Base-by-base conservation (phyloP, 2,888 invertebrate genomes). In the Scrobipalpa atriplicella region DNA sequence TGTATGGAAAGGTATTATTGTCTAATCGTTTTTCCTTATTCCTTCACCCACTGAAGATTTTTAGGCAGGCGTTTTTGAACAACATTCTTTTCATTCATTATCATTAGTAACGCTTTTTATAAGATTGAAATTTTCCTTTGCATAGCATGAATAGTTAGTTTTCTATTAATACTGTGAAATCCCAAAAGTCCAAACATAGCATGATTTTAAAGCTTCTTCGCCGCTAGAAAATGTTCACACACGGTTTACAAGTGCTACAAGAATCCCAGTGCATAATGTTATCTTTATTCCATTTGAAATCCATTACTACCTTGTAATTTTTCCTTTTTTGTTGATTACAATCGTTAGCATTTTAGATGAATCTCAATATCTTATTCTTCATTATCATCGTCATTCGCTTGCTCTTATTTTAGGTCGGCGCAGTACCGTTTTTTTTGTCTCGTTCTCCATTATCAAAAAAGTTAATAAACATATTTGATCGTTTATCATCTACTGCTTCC, bases 201-300 rank as follows among this genome's bases (percentile, higher is more conserved):
- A 58, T 38, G 16, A 19, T 38, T 16, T 16, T 13, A 16, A 38
- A 58, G 58, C 58, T 16, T 58, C n/a, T 54, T 54, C 21, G 10
- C 54, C 21, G 29, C 11, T 58, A 29, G 38, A 56, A 13, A 13
- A 11, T 5, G 13, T 8, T 36, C 36, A 16, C 29, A 29, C 19
- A 19, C 2, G 36, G 16, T 16, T 16, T 58, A 13, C 13, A 29
- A 38, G 36, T 58, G 58, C 38, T 2, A n/a, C 38, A 38, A 58
- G n/a, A 29, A 58, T n/a, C 29, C n/a, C 58, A 9, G 58, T 38
- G 38, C 58, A 38, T n/a, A n/a, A n/a, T 58, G 58, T 58, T 58
- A 58, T 38, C 38, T 58, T 38, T 38, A 58, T 38, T 58, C n/a
- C 8, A 58, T n/a, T 38, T 16, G 5, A 6, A 36, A 16, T 21